Evolutionary conservation across 2,113 vertebrate genomes (phyloP).

Genomic region (Pelvicachromis taeniatus): DNA sequence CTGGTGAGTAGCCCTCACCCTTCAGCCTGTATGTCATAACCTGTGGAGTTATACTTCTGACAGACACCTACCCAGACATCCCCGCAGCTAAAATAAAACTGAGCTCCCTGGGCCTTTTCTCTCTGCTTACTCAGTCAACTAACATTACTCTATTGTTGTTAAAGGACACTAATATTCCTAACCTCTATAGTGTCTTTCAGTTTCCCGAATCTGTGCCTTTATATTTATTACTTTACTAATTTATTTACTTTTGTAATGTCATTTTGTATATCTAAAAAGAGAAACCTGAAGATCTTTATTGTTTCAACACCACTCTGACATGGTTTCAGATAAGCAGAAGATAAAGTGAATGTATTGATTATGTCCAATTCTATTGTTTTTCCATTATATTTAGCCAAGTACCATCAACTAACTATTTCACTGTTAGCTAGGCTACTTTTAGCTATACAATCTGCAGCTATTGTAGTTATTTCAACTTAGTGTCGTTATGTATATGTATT

Average conservation of each 20-base stretch:
- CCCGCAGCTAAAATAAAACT: constrained; percentile 26
- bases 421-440: neutral
- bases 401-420: neutral
- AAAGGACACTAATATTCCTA: neutral
- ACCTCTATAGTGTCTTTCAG: neutral
- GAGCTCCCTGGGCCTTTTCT: neutral
- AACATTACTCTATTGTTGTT: neutral
- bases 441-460: neutral
- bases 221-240: neutral
- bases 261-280: neutral
- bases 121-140: constrained; percentile 5
- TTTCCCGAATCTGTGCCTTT: neutral
- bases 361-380: neutral
- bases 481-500: neutral
- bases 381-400: neutral
- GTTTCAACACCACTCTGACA: neutral
- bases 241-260: neutral
- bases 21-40: constrained; percentile 31
- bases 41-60: constrained; percentile 32
- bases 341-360: too few relatives aligned
- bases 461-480: neutral
- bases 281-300: neutral
- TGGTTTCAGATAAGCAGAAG: neutral
- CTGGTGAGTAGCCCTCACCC: constrained; percentile 46
- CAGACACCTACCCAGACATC: constrained; percentile 22